Conservation (phyloP, 2,113 vertebrate species). For the Thamnophis sirtalis region DNA sequence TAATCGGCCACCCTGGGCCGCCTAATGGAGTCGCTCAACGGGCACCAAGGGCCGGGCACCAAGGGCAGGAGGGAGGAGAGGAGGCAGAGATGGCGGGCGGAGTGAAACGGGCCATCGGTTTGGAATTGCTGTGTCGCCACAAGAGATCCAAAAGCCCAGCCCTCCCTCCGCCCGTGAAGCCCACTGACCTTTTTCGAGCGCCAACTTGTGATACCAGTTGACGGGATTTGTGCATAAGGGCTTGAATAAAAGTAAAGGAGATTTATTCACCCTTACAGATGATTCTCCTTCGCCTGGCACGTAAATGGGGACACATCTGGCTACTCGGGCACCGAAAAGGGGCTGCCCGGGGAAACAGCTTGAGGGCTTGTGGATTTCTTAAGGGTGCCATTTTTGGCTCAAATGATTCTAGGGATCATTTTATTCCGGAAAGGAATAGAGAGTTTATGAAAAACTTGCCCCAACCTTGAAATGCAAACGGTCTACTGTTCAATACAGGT, state of each 20-base stretch:
- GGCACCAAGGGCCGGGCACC: background rate
- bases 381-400: background rate
- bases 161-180: background rate
- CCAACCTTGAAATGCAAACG: background rate
- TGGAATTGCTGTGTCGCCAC: background rate
- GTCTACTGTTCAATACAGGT: background rate
- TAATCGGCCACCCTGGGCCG: background rate
- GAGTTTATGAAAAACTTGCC: background rate
- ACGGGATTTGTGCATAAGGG: background rate
- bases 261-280: too few relatives aligned
- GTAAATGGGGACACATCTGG: background rate
- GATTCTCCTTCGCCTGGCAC: too few relatives aligned
- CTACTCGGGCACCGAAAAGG: background rate
- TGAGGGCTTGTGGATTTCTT: background rate
- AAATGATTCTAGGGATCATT: background rate
- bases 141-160: background rate
- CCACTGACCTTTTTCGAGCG: accelerated
- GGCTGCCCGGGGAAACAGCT: background rate
- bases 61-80: background rate
- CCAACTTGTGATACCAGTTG: background rate
- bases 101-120: background rate
- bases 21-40: background rate
- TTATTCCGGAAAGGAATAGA: background rate
- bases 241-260: background rate
- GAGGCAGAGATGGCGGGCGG: background rate